Base-by-base conservation (phyloP, 2,888 invertebrate genomes). In the Clistopyga incitator region DNA sequence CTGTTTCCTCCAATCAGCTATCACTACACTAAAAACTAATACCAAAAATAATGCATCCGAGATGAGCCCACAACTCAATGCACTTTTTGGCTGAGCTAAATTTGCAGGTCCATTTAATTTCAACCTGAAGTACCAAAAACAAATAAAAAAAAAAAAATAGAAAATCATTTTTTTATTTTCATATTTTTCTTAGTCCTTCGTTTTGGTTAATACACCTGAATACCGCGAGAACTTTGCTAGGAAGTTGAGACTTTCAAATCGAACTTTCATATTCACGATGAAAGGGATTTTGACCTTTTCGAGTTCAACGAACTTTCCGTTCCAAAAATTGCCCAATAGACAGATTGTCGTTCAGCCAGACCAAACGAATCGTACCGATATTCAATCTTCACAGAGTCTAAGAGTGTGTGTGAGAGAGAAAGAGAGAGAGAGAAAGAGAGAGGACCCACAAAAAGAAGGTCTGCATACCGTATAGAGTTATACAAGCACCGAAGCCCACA, bases 401-500 rank as follows among this genome's bases (percentile, higher is more conserved):
- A n/a, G 15, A 54, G 25, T 25, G 13, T 13, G 4, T 6, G 13
- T 25, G 13, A 56, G 13, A 23, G 34, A 34, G n/a, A 18, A 34
- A 34, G 34, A 61, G 10, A 38, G n/a, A 34, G 18, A 38, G 64
- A 42, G 2, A 38, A 47, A 25, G 45, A 25, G 47, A 45, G 45
- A 45, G 15, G 13, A 56, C 25, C 47, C 29, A 61, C n/a, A n/a
- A 50, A 29, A 25, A 64, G 38, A 65, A 42, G 45, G 18, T 65
- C 38, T 64, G 38, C 64, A 11, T 38, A 38, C 38, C 38, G 64
- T 38, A 20, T 38, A 64, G 38, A 64, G 64, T 64, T 64, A 64
- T 38, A 72, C 65, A 80, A 79, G 61, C 78, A 75, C 74, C 64
- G 56, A 59, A 75, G 50, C 65, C 59, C 74, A 70, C 72, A 77